A percentile compares a stretch with the other conserved stretches of the same genome.
These are phyloP conservation scores for Phortica magna DNA, from an alignment of 2,888 invertebrate genomes.

Conservation along the genomic window DNA sequence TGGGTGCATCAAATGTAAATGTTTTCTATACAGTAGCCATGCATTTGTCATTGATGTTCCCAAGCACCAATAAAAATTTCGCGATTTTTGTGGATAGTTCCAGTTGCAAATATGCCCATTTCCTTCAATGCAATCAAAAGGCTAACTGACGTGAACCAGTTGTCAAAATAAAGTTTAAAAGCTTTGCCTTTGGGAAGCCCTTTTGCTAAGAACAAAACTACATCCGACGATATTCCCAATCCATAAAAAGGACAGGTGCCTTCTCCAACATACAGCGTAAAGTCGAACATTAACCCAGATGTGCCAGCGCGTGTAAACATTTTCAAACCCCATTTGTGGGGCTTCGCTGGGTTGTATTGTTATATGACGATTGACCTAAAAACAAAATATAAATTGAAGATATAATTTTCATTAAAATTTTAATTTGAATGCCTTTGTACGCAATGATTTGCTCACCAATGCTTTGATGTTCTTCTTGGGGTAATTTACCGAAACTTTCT, in stretches of 20 bases:
- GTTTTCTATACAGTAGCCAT: slow-evolving; percentile 28
- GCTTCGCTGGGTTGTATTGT: slow-evolving; percentile 46
- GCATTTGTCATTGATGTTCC: slow-evolving; percentile 22
- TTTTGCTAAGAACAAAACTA: slow-evolving; percentile 40
- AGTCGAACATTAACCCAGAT: slow-evolving; percentile 42
- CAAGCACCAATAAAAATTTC: slow-evolving; percentile 24
- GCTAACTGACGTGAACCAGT: slow-evolving; percentile 48
- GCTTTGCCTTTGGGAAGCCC: slow-evolving; percentile 39
- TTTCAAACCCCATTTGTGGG: slow-evolving; percentile 45
- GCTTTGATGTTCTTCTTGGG: slow-evolving; percentile 49
- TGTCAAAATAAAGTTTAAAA: slow-evolving; percentile 49
- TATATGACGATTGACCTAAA: slow-evolving; percentile 42
- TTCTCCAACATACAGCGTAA: slow-evolving; percentile 44
- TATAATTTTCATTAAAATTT: too few relatives aligned
- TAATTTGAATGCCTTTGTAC: slow-evolving; percentile 38
- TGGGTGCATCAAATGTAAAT: neutral
- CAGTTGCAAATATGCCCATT: slow-evolving; percentile 47
- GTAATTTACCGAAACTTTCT: slow-evolving; percentile 42
- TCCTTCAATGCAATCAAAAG: slow-evolving; percentile 46
- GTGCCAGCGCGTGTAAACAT: slow-evolving; percentile 45
- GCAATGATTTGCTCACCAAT: slow-evolving; percentile 50
- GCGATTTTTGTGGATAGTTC: slow-evolving; percentile 48
- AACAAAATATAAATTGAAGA: neutral
- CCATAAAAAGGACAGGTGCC: slow-evolving; percentile 43
- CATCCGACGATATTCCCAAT: slow-evolving; percentile 44